Base-by-base conservation (phyloP, 2,888 invertebrate genomes). In the Lasioglossum zephyrum region DNA sequence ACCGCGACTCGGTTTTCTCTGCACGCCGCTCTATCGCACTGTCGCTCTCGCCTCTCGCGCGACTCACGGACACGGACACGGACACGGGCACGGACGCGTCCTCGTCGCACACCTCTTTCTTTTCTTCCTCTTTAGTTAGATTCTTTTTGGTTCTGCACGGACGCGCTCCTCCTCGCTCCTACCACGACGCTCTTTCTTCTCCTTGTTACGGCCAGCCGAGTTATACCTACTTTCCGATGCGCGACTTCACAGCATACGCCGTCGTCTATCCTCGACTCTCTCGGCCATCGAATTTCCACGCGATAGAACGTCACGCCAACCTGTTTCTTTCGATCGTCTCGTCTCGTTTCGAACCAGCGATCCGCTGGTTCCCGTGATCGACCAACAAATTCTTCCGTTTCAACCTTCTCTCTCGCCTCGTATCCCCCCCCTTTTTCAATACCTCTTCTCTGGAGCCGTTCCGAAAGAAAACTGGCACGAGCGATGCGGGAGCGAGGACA, bases 401-500 rank as follows among this genome's bases (percentile, higher is more conserved):
- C 70, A n/a, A 81, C 79, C 77, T 81, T 73, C 73, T 80, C 75
- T 82, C 76, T 70, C 77, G 77, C 57, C 82, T 82, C 63, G 53
- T 16, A 69, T 69, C 39, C 22, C 81, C 72, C 85, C 73, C 47
- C 70, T 11, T 39, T 41, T 6, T 49, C 49, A 22, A 18, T 41
- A 74, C 86, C 74, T 84, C 84, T 77, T 74, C 70, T 49, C 81
- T 79, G 81, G 70, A 87, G 81, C 84, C 81, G 77, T 79, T 82
- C 84, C 86, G 85, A 86, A 83, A 87, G 83, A 88, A 92, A 89
- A 91, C 90, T 91, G 88, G 82, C 86, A 89, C 87, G 86, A 89
- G 84, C 79, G 80, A 86, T 69, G 81, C 60, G 73, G 47, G 26
- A 66, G 57, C 78, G 76, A 66, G 72, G 47, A 16, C 81, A 77